Conservation (phyloP, 2,797 vertebrate genomes). For the Sebastes ruberrimus region DNA sequence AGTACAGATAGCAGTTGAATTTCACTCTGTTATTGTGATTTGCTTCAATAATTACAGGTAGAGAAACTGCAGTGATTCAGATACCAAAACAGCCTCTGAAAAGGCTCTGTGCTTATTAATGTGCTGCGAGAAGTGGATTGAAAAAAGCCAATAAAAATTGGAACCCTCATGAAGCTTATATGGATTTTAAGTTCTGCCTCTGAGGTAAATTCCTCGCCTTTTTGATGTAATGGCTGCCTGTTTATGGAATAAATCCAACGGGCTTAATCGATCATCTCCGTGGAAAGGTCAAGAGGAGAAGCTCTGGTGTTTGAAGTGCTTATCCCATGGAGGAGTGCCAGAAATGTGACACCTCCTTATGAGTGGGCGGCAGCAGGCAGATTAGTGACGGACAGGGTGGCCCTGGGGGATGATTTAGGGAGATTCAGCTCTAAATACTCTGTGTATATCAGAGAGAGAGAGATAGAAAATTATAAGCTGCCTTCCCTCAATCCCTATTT, state of each 20-base stretch:
- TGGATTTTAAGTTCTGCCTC: conserved; percentile 76
- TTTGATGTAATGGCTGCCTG: conserved; percentile 77
- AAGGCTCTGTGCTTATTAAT: conserved; percentile 62
- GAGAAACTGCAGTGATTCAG: conserved; percentile 45
- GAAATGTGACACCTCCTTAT: conserved; percentile 82
- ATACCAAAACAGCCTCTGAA: conserved; percentile 43
- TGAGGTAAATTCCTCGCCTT: conserved; percentile 76
- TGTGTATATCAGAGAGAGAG: conserved; percentile 52
- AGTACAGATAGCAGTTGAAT: conserved; percentile 52
- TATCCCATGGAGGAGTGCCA: conserved; percentile 74
- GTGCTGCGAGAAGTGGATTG: conserved; percentile 61
- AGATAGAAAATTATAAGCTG: conserved; percentile 59
- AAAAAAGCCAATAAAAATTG: conserved; percentile 69
- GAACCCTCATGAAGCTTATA: conserved; percentile 71
- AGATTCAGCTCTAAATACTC: conserved; percentile 78
- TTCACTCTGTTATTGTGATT: conserved; percentile 59
- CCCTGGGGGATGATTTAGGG: conserved; percentile 76
- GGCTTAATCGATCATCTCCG: conserved; percentile 79
- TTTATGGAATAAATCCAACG: conserved; percentile 80
- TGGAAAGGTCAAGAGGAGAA: conserved; percentile 81
- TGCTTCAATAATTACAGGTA: conserved; percentile 67
- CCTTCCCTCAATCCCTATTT: conserved; percentile 63
- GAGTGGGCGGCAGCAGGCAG: conserved; percentile 70
- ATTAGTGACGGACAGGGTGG: conserved; percentile 81
- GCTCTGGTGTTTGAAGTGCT: conserved; percentile 80